These are phyloP conservation scores for Rhineura floridana DNA, from an alignment of 2,113 vertebrate genomes.

Conservation along the genomic window DNA sequence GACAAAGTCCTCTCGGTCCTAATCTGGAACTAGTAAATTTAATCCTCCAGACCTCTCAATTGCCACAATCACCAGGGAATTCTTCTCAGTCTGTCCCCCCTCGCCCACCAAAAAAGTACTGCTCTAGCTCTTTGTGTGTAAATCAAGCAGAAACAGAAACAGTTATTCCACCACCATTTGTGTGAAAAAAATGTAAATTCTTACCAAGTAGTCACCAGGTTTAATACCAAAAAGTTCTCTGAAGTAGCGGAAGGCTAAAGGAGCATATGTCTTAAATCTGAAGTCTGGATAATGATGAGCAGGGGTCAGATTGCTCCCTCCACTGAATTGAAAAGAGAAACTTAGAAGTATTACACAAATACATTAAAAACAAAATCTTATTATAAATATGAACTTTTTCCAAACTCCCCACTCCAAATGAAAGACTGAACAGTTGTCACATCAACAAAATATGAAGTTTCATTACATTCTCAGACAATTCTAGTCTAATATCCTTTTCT, in stretches of 20 bases:
- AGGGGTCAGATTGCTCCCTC: constrained; percentile 97
- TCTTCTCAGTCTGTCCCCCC: background rate
- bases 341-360: constrained; percentile 18
- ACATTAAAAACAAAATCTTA: background rate
- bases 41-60: background rate
- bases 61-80: background rate
- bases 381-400: background rate
- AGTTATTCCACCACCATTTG: constrained; percentile 42
- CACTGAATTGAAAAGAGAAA: constrained; percentile 76
- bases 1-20: background rate
- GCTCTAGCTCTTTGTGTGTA: background rate
- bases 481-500: background rate
- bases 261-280: constrained; percentile 97
- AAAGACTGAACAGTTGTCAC: background rate
- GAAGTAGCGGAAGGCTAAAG: constrained; percentile 97
- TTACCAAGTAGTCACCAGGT: constrained; percentile 98
- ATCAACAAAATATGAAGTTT: background rate
- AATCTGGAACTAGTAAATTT: background rate
- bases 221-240: constrained; percentile 98
- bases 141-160: constrained; percentile 15
- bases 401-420: background rate
- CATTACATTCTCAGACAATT: background rate
- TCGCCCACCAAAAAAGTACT: background rate
- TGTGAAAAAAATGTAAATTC: constrained; percentile 63
- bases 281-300: constrained; percentile 99